Base-by-base conservation (phyloP, 2,113 vertebrate genomes). In the Salminus brasiliensis region DNA sequence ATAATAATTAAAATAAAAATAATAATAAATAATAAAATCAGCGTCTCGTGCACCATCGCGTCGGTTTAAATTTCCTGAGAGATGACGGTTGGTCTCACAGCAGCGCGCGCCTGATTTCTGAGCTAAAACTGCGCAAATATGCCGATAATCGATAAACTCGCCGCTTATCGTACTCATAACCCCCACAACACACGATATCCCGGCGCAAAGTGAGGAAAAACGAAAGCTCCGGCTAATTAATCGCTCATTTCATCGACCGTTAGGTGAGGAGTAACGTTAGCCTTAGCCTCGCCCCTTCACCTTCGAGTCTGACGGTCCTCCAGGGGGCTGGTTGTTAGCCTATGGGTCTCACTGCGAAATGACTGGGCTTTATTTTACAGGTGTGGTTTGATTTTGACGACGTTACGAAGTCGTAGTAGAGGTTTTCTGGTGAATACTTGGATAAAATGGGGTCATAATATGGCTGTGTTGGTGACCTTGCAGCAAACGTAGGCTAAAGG, bases 201-300 rank as follows among this genome's bases (percentile, higher is more conserved):
- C 49, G 10, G 6, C 27, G 52, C 34, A 29, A 23, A 59, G 18
- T 53, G 27, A 25, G 27, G 15, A 21, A 45, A 36, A 29, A 78
- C 55, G 25, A 63, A 63, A 72, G 25, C 55, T n/a, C 41, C 7
- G 4, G 18, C 62, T n/a, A 39, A 39, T 66, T 39, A 66, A 66
- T 32, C 8, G 21, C 2, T 36, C 5, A n/a, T 66, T 66, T 66
- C n/a, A 39, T 39, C 36, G 32, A 25, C 18, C 5, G 62, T 39
- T 39, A 1, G 21, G 4, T 65, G 30, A 65, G 62, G 32, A 65
- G 62, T 39, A n/a, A 60, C 30, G 25, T 39, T 45, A 75, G 21
- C 34, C 52, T 66, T 62, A 80, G 77, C 81, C 81, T 83, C 81
- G 77, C 77, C 81, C 81, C 81, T 83, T 76, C 65, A 78, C 67